Percentiles rank a stretch among this genome's conserved stretches.
These are phyloP conservation scores for Anguilla japonica DNA, from an alignment of 2,113 vertebrate species.

Conservation along the genomic window DNA sequence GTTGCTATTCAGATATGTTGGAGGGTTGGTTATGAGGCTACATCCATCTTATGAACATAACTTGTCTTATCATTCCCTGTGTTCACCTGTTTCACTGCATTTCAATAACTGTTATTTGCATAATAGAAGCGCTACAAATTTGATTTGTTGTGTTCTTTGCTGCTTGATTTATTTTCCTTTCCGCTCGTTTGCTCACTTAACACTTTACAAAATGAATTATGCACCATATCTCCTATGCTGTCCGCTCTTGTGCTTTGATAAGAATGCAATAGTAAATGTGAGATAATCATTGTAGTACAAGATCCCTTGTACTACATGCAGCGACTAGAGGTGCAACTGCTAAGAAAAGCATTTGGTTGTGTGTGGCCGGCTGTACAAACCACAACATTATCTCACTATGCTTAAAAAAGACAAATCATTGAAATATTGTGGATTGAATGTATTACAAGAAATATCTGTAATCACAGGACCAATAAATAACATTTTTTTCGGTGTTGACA, in stretches of 20 bases:
- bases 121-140: constrained; percentile 1
- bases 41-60: constrained; percentile 2
- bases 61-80: background rate
- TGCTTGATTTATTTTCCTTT: constrained; percentile 7
- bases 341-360: background rate
- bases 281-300: background rate
- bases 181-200: constrained; percentile 6
- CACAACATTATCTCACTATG: background rate
- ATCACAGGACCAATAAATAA: background rate
- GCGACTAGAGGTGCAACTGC: background rate
- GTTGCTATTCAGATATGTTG: background rate
- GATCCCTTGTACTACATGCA: constrained; percentile 1
- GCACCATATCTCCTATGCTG: background rate
- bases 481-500: background rate
- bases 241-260: background rate
- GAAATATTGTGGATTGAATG: background rate
- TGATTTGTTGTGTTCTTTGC: constrained; percentile 8
- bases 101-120: constrained; percentile 8
- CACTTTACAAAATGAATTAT: constrained; percentile 3
- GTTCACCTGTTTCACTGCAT: constrained; percentile 6
- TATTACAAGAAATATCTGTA: background rate
- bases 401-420: background rate
- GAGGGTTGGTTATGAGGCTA: background rate
- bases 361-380: background rate
- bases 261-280: background rate